Base-by-base conservation (phyloP, 2,113 vertebrate species). In the Athene cunicularia region DNA sequence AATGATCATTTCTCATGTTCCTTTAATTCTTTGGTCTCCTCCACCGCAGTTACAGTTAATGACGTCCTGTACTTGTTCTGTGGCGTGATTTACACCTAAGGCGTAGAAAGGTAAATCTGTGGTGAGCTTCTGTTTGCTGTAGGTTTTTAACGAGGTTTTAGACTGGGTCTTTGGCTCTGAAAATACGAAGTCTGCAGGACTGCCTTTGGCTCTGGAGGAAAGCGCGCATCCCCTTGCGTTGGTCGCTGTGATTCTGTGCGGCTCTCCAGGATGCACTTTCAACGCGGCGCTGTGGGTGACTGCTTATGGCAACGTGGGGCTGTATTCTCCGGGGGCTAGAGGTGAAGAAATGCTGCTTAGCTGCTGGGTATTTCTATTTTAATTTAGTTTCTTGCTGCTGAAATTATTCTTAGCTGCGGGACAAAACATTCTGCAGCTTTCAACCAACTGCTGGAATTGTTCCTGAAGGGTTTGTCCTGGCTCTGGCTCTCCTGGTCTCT, bases 241-340 rank as follows among this genome's bases (percentile, higher is more conserved):
- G 33, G 7, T 75, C 15, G 0, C 47, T 43, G 35, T 47, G 71
- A 11, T 43, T 81, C 33, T 37, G 62, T 21, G 2, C 41, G 22
- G 50, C 39, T 82, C 74, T 72, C 32, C 5, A 5, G 52, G 67
- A 32, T 22, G 50, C 83, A 27, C 60, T 63, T 41, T 50, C 41
- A 27, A 0, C 13, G 6, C 1, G 2, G 47, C 1, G 2, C 0
- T 58, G 53, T 27, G 22, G n/a, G 11, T 67, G 10, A 30, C 62
- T 75, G 74, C 50, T 41, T 37, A 19, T 56, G 72, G 15, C 60
- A 80, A 32, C 1, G 0, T 15, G 26, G 83, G 41, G 22, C n/a
- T 50, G 20, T 27, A 2, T 49, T 62, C 53, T 79, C 64, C 18
- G 32, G 28, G 62, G 85, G 56, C 82, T 30, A 6, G 49, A 35